Conservation (phyloP, 1,140 invertebrate genomes). For the Homarus americanus region DNA sequence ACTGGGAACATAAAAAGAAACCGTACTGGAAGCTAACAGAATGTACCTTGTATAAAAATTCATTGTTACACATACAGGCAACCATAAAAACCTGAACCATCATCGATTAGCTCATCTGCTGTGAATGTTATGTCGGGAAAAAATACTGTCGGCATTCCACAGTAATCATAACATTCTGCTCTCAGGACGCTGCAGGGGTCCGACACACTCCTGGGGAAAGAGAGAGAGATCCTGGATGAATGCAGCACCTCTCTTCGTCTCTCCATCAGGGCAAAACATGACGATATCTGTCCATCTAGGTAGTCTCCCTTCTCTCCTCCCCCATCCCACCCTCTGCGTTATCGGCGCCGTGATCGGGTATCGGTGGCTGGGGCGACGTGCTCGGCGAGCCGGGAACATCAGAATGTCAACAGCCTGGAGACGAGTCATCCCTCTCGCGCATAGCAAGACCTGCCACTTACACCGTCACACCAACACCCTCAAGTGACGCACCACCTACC, state of each 20-base stretch:
- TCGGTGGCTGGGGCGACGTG: slow-evolving; percentile 31
- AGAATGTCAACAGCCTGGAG: slow-evolving; percentile 10
- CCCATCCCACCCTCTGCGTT: not conserved
- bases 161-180: not conserved
- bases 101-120: not conserved
- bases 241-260: not conserved
- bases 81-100: not conserved
- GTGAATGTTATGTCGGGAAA: not conserved
- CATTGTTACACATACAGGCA: not conserved
- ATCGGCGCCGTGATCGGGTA: slow-evolving; percentile 41
- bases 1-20: too few species aligned
- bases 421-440: slow-evolving; percentile 14
- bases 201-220: not conserved
- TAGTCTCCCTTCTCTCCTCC: not conserved
- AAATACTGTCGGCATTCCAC: not conserved
- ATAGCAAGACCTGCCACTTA: not conserved
- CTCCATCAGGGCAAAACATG: slow-evolving; percentile 1
- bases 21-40: too few species aligned
- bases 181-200: not conserved
- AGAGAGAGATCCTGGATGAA: not conserved
- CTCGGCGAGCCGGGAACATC: slow-evolving; percentile 26
- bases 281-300: slow-evolving; percentile 39
- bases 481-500: not conserved
- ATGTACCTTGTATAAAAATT: too few species aligned
- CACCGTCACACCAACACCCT: slow-evolving; percentile 1